phyloP scores from a whole-genome alignment of 2,113 vertebrate species.

The Gopherus flavomarginatus region DNA sequence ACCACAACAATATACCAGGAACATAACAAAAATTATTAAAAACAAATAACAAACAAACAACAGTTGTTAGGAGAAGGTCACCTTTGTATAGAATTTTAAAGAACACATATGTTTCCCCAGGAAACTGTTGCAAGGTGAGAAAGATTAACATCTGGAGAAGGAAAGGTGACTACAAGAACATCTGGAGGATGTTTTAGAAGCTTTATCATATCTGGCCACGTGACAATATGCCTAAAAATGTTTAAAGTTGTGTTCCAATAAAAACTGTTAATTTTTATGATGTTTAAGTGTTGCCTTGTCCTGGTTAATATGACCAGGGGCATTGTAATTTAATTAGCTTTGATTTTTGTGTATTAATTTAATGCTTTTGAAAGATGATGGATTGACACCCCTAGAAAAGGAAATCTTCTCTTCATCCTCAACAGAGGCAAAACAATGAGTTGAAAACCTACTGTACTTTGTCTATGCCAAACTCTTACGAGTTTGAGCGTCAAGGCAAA shows the following conservation, averaged over 20 bases:
- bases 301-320: background rate
- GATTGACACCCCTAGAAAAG: background rate
- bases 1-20: background rate
- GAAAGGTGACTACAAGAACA: background rate
- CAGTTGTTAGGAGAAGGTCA: background rate
- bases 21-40: background rate
- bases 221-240: background rate
- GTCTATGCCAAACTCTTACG: background rate
- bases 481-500: background rate
- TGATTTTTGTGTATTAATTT: background rate
- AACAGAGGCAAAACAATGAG: background rate
- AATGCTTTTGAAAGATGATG: background rate
- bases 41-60: background rate
- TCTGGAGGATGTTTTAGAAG: background rate
- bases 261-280: background rate
- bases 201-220: background rate
- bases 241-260: background rate
- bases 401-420: background rate
- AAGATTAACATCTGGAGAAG: background rate
- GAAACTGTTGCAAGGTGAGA: slow-evolving; percentile 3
- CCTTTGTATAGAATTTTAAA: background rate
- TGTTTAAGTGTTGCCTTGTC: background rate
- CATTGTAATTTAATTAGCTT: background rate
- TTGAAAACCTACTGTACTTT: background rate
- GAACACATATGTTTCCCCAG: background rate